Evolutionary conservation across 2,888 invertebrate species (phyloP).

Genomic region (Chrysina gloriosa): DNA sequence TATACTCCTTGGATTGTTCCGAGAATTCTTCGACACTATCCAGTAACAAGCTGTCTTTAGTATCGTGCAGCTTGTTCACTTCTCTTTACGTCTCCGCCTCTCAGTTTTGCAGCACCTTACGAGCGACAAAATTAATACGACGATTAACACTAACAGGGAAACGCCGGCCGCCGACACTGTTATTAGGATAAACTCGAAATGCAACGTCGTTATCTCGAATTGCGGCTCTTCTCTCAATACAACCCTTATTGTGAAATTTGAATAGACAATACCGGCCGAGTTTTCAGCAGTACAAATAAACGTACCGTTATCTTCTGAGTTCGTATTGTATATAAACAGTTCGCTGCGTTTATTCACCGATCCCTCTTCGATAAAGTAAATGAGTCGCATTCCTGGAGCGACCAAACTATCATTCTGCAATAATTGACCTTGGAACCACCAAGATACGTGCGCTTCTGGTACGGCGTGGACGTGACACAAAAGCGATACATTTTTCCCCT

Average conservation of each 20-base stretch:
- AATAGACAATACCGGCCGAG: conserved; percentile 81
- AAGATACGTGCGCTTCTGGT: conserved; percentile 84
- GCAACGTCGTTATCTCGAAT: conserved; percentile 64
- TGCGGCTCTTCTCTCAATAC: conserved; percentile 77
- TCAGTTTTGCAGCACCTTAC: conserved; percentile 63
- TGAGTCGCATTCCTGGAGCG: conserved; percentile 74
- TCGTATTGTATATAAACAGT: conserved; percentile 81
- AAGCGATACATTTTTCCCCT: conserved; percentile 85
- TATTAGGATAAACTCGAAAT: conserved; percentile 77
- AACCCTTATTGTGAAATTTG: conserved; percentile 85
- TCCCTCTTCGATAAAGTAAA: conserved; percentile 80
- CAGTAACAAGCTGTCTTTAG: conserved; percentile 58
- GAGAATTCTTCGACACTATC: conserved; percentile 59
- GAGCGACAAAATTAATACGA: conserved; percentile 75
- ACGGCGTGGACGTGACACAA: conserved; percentile 84
- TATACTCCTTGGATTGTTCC: conserved; percentile 55
- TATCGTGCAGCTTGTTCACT: conserved; percentile 54
- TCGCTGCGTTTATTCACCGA: conserved; percentile 81
- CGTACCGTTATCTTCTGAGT: conserved; percentile 84
- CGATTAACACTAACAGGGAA: conserved; percentile 73
- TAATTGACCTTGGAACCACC: conserved; percentile 86
- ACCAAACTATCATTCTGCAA: conserved; percentile 80
- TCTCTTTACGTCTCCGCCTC: conserved; percentile 63
- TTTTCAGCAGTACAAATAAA: conserved; percentile 90
- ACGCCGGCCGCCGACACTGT: conserved; percentile 75